Conservation (phyloP, 2,797 vertebrate genomes). For the Hipposideros larvatus region DNA sequence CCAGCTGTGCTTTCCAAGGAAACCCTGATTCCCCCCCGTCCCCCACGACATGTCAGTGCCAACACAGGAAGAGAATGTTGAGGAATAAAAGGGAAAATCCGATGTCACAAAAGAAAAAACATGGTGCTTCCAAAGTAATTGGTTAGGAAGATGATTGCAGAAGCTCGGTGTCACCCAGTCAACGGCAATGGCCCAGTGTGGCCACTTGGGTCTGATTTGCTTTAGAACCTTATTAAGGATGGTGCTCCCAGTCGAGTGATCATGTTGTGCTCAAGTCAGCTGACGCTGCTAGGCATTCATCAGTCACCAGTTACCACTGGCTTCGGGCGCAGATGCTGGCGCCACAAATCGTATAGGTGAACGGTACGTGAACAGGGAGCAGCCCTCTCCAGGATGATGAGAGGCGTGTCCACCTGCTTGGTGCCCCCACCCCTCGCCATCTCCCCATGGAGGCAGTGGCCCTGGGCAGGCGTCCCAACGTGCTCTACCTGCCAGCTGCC, state of each 20-base stretch:
- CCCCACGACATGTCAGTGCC: rapidly evolving
- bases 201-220: conserved; percentile 62
- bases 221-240: conserved; percentile 28
- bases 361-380: rapidly evolving
- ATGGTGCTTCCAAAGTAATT: not conserved
- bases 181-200: not conserved
- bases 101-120: not conserved
- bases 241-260: conserved; percentile 28
- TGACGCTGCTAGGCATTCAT: conserved; percentile 48
- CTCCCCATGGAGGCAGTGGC: not conserved
- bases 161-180: conserved; percentile 4
- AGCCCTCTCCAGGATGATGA: not conserved
- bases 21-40: not conserved
- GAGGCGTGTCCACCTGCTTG: rapidly evolving
- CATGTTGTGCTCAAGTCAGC: conserved; percentile 26
- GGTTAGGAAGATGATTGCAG: not conserved
- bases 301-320: conserved; percentile 68
- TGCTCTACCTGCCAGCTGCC: not conserved
- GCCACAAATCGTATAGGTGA: not conserved
- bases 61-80: not conserved
- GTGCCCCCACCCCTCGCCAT: not conserved
- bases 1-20: not conserved
- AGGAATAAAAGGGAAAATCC: conserved; percentile 42
- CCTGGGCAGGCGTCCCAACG: rapidly evolving
- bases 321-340: not conserved